These are phyloP conservation scores for Eupithecia insigniata DNA, from an alignment of 2,888 invertebrate genomes.

Conservation along the genomic window DNA sequence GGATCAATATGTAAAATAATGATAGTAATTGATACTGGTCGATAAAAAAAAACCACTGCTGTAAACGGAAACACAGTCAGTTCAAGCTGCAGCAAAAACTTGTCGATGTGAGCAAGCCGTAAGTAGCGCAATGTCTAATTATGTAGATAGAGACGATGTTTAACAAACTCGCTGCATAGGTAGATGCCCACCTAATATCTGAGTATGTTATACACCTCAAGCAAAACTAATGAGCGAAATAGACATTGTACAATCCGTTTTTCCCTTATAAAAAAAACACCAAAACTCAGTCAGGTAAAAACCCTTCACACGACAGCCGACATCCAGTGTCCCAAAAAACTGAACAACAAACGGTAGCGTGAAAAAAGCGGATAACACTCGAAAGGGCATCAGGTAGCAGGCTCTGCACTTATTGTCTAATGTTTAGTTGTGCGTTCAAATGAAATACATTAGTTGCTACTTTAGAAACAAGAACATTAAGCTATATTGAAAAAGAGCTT, in stretches of 20 bases:
- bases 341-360: constrained; percentile 49
- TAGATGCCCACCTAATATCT: background rate
- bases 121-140: background rate
- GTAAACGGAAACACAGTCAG: background rate
- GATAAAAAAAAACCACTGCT: background rate
- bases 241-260: constrained; percentile 13
- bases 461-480: constrained; percentile 31
- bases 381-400: constrained; percentile 62
- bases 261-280: constrained; percentile 19
- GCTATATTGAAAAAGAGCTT: constrained; percentile 3
- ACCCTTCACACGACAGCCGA: constrained; percentile 17
- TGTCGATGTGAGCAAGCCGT: background rate
- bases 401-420: constrained; percentile 51
- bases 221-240: background rate
- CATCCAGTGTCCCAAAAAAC: constrained; percentile 34
- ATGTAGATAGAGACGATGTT: background rate
- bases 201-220: background rate
- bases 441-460: constrained; percentile 58
- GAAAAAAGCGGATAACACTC: constrained; percentile 50
- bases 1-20: background rate
- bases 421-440: constrained; percentile 60
- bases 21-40: background rate
- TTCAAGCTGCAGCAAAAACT: background rate
- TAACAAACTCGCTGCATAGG: background rate
- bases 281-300: constrained; percentile 29